phyloP scores from a whole-genome alignment of 2,113 vertebrate species.

The Clinocottus analis region DNA sequence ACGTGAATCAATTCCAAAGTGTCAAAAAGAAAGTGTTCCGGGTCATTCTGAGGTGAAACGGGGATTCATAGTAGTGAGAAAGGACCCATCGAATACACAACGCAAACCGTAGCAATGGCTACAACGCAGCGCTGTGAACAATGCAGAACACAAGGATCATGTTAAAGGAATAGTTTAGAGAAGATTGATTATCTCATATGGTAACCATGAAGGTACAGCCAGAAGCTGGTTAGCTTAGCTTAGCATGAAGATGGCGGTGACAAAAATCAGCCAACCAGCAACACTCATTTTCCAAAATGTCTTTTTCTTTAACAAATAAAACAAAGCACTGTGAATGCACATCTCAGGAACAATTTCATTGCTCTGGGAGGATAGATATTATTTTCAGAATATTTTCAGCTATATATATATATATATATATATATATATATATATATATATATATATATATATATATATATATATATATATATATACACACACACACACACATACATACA shows the following conservation, averaged over 20 bases:
- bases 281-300: conserved; percentile 1
- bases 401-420: too few relatives aligned
- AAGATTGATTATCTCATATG: neutral
- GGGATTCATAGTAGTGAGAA: conserved; percentile 37
- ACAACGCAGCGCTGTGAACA: neutral
- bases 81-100: neutral
- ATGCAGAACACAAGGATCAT: neutral
- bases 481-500: too few relatives aligned
- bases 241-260: neutral
- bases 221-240: neutral
- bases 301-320: neutral
- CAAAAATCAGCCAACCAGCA: neutral
- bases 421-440: too few relatives aligned
- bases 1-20: conserved; percentile 3
- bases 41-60: conserved; percentile 37
- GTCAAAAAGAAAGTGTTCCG: conserved; percentile 17
- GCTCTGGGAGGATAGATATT: neutral
- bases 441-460: neutral
- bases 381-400: neutral
- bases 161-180: neutral
- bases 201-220: neutral
- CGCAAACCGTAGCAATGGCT: conserved; percentile 32
- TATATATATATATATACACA: neutral
- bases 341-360: neutral
- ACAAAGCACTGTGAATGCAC: neutral